phyloP scores from a whole-genome alignment of 2,888 invertebrate species.

The Galerucella calmariensis region DNA sequence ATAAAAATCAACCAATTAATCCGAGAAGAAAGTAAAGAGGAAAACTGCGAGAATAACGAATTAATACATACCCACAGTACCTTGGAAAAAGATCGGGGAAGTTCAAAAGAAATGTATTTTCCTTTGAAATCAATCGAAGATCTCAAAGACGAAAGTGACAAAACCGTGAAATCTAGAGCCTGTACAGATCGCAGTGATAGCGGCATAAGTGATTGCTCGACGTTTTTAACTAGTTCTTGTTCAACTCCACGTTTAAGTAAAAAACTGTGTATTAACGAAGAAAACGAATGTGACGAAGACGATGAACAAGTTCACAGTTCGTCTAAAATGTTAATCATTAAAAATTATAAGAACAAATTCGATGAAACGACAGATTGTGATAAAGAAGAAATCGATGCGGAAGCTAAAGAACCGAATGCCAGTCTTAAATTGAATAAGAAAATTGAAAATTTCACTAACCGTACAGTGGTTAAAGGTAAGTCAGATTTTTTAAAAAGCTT shows the following conservation, averaged over 20 bases:
- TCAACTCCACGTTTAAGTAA: constrained; percentile 59
- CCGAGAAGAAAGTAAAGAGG: constrained; percentile 17
- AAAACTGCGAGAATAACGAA: constrained; percentile 3
- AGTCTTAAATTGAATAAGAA: constrained; percentile 44
- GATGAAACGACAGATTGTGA: constrained; percentile 23
- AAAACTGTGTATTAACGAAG: constrained; percentile 60
- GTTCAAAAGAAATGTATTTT: not conserved
- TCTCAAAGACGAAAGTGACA: constrained; percentile 4
- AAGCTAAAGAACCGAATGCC: constrained; percentile 21
- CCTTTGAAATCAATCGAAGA: constrained; percentile 14
- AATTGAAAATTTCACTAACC: constrained; percentile 49
- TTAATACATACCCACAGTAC: not conserved
- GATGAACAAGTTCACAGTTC: constrained; percentile 32
- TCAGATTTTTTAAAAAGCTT: constrained; percentile 22
- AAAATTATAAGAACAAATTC: constrained; percentile 26
- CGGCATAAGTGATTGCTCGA: constrained; percentile 70
- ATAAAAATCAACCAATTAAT: constrained; percentile 7
- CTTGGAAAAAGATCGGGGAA: constrained; percentile 17
- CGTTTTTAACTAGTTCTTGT: constrained; percentile 53
- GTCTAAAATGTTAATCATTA: constrained; percentile 33
- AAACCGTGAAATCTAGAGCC: constrained; percentile 51
- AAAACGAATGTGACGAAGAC: constrained; percentile 48
- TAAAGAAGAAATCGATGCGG: constrained; percentile 16
- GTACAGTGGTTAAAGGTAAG: constrained; percentile 51
- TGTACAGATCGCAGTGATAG: constrained; percentile 70